Percentiles rank a stretch among this genome's conserved stretches.
Evolutionary conservation across 2,888 invertebrate genomes (phyloP).

Genomic region (Parnassius apollo): DNA sequence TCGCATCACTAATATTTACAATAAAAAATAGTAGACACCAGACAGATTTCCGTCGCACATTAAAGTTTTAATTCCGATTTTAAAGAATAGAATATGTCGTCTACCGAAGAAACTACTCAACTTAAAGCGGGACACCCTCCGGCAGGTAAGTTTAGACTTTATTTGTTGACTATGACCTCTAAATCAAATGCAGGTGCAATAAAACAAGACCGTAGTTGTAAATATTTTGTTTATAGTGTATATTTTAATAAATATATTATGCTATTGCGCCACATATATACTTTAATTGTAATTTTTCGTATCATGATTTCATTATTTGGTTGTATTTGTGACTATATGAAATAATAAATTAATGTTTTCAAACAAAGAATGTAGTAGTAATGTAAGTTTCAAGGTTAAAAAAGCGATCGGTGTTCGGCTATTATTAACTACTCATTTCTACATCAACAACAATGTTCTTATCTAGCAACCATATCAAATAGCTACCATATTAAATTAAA

Average conservation of each 20-base stretch:
- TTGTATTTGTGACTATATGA: constrained; percentile 7
- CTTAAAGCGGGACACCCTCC: constrained; percentile 94
- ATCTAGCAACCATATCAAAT: constrained; percentile 7
- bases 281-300: constrained; percentile 1
- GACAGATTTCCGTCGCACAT: constrained; percentile 39
- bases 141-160: constrained; percentile 85
- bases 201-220: too few species aligned
- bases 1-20: constrained; percentile 43
- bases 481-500: neutral
- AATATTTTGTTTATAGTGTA: too few species aligned
- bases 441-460: neutral
- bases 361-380: constrained; percentile 44
- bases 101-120: constrained; percentile 83
- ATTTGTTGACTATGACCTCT: constrained; percentile 36
- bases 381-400: constrained; percentile 46
- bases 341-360: constrained; percentile 41
- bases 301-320: constrained; percentile 21
- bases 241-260: neutral
- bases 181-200: too few species aligned
- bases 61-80: constrained; percentile 28
- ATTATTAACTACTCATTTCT: neutral
- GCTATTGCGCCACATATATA: neutral
- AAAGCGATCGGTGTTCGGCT: constrained; percentile 12
- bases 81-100: constrained; percentile 55
- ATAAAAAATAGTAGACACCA: constrained; percentile 34